phyloP scores from a whole-genome alignment of 2,113 vertebrate species.

The Elephantulus edwardii region DNA sequence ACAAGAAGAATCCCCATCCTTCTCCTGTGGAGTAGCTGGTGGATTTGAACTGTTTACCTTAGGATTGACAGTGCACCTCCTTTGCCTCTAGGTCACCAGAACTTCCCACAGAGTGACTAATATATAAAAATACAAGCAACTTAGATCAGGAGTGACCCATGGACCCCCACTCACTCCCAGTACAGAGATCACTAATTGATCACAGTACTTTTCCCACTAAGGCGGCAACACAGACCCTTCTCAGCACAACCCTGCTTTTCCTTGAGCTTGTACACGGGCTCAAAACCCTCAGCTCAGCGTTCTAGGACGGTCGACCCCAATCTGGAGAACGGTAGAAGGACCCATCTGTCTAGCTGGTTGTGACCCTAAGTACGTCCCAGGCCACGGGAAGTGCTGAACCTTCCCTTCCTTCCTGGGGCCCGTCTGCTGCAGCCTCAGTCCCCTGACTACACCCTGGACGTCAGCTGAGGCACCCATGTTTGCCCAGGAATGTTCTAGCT shows the following conservation, averaged over 20 bases:
- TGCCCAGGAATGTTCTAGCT: slow-evolving; percentile 56
- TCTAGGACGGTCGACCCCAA: not conserved
- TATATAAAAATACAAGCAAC: not conserved
- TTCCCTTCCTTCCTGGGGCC: not conserved
- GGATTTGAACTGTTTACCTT: too few relatives aligned
- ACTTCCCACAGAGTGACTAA: too few relatives aligned
- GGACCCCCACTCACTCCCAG: too few relatives aligned
- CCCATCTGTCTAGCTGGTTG: not conserved
- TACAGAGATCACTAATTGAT: too few relatives aligned
- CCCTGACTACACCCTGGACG: not conserved
- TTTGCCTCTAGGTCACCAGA: too few relatives aligned
- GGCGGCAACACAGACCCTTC: not conserved
- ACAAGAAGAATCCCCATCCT: too few relatives aligned
- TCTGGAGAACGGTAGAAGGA: not conserved
- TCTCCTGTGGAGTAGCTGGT: too few relatives aligned
- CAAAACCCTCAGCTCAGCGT: not conserved
- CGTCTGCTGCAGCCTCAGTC: not conserved
- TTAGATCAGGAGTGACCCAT: not conserved
- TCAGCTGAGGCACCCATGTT: slow-evolving; percentile 22
- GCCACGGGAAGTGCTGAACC: not conserved
- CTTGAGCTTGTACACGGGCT: not conserved
- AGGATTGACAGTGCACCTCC: too few relatives aligned
- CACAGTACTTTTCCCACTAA: not conserved
- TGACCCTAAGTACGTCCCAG: not conserved
- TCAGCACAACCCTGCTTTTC: not conserved